Base-by-base conservation (phyloP, 2,797 vertebrate genomes). In the Xenops minutus region DNA sequence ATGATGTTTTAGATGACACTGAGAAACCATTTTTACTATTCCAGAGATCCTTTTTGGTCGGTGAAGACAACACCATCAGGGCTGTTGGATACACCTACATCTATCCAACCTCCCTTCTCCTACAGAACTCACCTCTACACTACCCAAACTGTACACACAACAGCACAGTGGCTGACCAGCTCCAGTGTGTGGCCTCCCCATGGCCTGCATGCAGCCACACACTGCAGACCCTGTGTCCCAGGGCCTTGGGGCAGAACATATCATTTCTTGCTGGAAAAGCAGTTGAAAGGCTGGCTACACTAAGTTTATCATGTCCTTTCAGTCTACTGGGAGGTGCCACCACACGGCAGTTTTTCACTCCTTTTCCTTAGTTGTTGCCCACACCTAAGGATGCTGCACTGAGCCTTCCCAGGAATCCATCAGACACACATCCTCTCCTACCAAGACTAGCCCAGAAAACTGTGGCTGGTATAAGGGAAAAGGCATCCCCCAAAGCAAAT, bases 181-280 rank as follows among this genome's bases (percentile, higher is more conserved):
- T 62, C 32, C 13, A 12, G 8, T 7, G 9, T n/a, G 36, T 41
- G 68, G 52, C 10, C 2, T 23, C 6, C 9, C 23, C 48, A 19
- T 19, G 8, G 39, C 43, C 85, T 59, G 16, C 59, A 48, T 7
- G 30, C 14, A 19, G 49, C 11, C 75, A 18, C 0, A 0, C 30
- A 12, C 24, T 79, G 48, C 66, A 71, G 14, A 66, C 27, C 10
- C 41, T 39, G 12, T 1, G 32, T 5, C 12, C 59, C 7, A 4
- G 1, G 26, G 30, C 19, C 83, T 59, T 17, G 24, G 26, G 34
- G 58, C 13, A 85, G 44, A 62, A 36, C 29, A 46, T 37, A 37
- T 14, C 34, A 67, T 20, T 54, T 30, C 12, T 14, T 73, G 30
- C 52, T 71, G 39, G 36, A 52, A 55, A 78, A 30, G 20, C 58